Evolutionary conservation across 2,888 invertebrate genomes (phyloP).

Genomic region (Nomada goodeniana): DNA sequence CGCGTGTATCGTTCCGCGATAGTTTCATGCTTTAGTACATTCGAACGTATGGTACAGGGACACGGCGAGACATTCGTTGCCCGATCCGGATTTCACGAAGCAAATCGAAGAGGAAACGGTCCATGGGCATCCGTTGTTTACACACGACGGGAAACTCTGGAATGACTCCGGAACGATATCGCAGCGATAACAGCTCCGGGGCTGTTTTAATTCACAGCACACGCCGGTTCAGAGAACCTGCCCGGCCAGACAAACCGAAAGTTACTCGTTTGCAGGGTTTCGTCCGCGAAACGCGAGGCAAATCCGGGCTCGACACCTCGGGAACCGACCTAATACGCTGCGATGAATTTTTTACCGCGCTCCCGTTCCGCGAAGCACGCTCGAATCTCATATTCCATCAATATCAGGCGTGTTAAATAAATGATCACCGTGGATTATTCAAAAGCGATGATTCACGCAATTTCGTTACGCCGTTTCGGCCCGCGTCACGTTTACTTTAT

Average conservation of each 20-base stretch:
- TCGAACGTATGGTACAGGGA: background rate
- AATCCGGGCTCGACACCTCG: conserved; percentile 27
- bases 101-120: conserved; percentile 54
- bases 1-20: background rate
- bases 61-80: background rate
- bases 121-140: conserved; percentile 32
- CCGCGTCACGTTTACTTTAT: background rate
- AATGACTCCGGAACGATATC: conserved; percentile 64
- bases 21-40: background rate
- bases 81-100: conserved; percentile 42
- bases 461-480: background rate
- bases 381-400: background rate
- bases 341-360: conserved; percentile 31
- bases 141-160: conserved; percentile 43
- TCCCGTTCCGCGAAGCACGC: background rate
- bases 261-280: conserved; percentile 46
- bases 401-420: background rate
- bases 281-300: background rate
- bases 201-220: conserved; percentile 64
- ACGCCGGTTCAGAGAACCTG: conserved; percentile 46
- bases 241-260: conserved; percentile 55
- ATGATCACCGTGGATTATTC: background rate
- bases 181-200: conserved; percentile 61
- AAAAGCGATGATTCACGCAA: too few species aligned
- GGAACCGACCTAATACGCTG: background rate